Percentiles rank a stretch among this genome's conserved stretches.
phyloP scores from a whole-genome alignment of 2,113 vertebrate genomes.

The Vulpes vulpes region DNA sequence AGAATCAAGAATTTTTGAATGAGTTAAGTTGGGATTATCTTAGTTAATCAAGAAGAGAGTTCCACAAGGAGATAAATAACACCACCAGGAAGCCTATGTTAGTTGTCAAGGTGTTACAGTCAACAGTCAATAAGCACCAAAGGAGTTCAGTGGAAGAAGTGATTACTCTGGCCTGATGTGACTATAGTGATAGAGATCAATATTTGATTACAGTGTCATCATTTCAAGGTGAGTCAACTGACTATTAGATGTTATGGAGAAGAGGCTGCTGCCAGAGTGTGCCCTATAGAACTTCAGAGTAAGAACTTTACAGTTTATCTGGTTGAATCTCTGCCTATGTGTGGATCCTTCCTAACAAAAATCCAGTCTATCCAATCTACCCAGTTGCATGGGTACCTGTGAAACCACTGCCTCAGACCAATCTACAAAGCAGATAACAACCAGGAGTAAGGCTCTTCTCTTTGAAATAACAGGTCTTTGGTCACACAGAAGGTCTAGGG shows the following conservation, averaged over 20 bases:
- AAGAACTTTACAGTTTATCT: slow-evolving; percentile 42
- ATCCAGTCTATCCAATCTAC: background rate
- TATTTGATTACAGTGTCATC: slow-evolving; percentile 10
- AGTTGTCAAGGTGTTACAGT: background rate
- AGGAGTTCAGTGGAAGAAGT: background rate
- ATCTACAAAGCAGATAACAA: slow-evolving; percentile 18
- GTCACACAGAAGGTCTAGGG: slow-evolving; percentile 13
- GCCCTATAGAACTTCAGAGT: background rate
- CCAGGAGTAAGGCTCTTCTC: slow-evolving; percentile 33
- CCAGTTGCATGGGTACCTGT: background rate
- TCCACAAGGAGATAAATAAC: background rate
- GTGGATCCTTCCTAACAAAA: slow-evolving; percentile 48
- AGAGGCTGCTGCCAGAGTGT: background rate
- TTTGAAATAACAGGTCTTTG: slow-evolving; percentile 15
- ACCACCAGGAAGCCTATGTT: background rate
- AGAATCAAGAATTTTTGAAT: slow-evolving; percentile 49
- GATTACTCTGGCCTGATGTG: background rate
- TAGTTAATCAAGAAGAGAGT: background rate
- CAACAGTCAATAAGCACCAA: background rate
- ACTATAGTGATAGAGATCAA: background rate
- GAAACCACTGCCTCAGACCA: slow-evolving; percentile 6
- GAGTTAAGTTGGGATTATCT: background rate
- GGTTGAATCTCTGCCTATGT: background rate
- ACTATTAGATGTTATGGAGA: background rate
- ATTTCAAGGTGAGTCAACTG: background rate